These are phyloP conservation scores for Lipotes vexillifer DNA, from an alignment of 2,113 vertebrate species.

Conservation along the genomic window DNA sequence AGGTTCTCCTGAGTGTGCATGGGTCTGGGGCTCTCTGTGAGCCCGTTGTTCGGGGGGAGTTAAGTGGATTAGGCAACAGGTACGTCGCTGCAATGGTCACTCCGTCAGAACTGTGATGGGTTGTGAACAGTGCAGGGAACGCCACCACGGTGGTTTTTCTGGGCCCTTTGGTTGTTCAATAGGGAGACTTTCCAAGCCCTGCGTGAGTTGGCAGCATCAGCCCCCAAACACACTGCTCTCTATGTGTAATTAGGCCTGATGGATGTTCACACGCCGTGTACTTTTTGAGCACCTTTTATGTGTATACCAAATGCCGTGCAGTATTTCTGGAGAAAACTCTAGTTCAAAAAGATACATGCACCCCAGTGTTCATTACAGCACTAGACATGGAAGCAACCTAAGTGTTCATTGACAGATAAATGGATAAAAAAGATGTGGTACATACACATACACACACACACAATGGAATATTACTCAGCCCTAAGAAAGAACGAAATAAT, in stretches of 20 bases:
- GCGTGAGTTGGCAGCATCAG: background rate
- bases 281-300: background rate
- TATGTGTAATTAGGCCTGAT: background rate
- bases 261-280: background rate
- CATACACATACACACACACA: background rate
- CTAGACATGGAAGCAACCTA: background rate
- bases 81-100: fast-evolving
- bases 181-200: background rate
- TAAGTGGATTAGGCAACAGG: background rate
- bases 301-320: fast-evolving
- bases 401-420: background rate
- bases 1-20: background rate
- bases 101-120: fast-evolving
- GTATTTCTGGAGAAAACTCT: background rate
- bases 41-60: background rate
- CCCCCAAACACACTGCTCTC: background rate
- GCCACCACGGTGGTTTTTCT: fast-evolving
- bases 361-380: background rate
- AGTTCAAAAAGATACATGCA: background rate
- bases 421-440: background rate
- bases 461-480: background rate
- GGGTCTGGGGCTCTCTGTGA: too few species aligned
- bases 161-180: background rate
- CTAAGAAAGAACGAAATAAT: background rate
- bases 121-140: fast-evolving